Evolutionary conservation across 2,888 invertebrate genomes (phyloP).

Genomic region (Chrysotoxum bicinctum): DNA sequence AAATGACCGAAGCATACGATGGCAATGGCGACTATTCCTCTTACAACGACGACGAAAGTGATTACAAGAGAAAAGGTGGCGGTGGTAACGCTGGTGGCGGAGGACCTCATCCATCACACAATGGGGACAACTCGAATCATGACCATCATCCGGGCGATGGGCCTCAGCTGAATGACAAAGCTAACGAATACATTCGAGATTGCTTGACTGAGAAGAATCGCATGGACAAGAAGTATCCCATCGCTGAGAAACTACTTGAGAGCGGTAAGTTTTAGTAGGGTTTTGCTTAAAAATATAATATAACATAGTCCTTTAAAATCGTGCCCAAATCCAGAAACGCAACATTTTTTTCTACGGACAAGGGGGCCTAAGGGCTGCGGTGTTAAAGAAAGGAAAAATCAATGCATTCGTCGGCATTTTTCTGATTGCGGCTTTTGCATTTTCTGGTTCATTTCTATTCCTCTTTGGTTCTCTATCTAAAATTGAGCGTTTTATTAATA

Average conservation of each 20-base stretch:
- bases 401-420: constrained; percentile 65
- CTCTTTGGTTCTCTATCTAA: neutral
- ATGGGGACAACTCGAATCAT: constrained; percentile 78
- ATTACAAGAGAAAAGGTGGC: constrained; percentile 77
- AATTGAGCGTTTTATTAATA: neutral
- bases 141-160: constrained; percentile 75
- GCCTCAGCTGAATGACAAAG: constrained; percentile 86
- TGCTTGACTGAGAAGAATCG: constrained; percentile 87
- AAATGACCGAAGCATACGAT: constrained; percentile 81
- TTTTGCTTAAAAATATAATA: neutral
- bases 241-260: constrained; percentile 87
- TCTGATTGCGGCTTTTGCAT: constrained; percentile 21
- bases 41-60: constrained; percentile 80
- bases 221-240: constrained; percentile 87
- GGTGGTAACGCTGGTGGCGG: constrained; percentile 74
- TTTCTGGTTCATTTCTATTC: neutral
- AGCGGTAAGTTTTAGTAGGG: constrained; percentile 83
- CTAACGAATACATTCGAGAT: constrained; percentile 90
- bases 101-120: constrained; percentile 76
- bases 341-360: constrained; percentile 8
- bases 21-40: constrained; percentile 81
- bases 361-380: neutral
- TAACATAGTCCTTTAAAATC: neutral
- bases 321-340: constrained; percentile 26
- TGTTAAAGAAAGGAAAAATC: constrained; percentile 47